Conservation (phyloP, 2,797 vertebrate genomes). For the Myotis vivesi region DNA sequence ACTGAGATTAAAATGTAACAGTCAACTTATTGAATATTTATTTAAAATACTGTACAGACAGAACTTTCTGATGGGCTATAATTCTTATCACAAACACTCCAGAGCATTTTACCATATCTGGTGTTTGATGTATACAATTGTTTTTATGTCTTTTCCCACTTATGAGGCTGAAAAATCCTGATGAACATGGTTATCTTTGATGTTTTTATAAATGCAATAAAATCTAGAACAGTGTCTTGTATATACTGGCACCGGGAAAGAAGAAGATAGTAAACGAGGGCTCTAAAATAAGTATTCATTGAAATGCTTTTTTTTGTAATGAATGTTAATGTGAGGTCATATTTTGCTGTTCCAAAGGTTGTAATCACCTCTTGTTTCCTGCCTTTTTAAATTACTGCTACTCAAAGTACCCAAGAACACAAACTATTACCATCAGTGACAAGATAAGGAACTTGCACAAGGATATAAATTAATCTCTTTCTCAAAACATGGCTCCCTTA, state of each 20-base stretch:
- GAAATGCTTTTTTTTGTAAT: conserved; percentile 13
- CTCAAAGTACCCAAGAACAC: not conserved
- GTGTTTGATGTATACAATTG: not conserved
- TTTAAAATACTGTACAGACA: not conserved
- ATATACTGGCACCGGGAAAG: not conserved
- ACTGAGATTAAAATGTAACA: not conserved
- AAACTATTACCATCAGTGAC: not conserved
- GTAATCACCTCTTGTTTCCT: not conserved
- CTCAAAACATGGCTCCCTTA: not conserved
- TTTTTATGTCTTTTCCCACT: conserved; percentile 11
- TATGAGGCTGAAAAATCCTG: not conserved
- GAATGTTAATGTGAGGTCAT: not conserved
- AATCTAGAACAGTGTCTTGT: not conserved
- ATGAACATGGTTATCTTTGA: not conserved
- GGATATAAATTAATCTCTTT: not conserved
- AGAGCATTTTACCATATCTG: not conserved
- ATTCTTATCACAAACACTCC: not conserved
- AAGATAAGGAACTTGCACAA: not conserved
- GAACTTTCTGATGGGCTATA: not conserved
- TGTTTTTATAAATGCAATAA: conserved; percentile 12
- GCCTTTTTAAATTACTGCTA: not conserved
- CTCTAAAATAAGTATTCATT: not conserved
- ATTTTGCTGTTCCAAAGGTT: not conserved
- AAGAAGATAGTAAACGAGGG: not conserved
- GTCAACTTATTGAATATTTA: not conserved